Evolutionary conservation across 2,113 vertebrate genomes (phyloP), one percentile per base, ranked within the genome.

Genomic region (Takifugu flavidus): DNA sequence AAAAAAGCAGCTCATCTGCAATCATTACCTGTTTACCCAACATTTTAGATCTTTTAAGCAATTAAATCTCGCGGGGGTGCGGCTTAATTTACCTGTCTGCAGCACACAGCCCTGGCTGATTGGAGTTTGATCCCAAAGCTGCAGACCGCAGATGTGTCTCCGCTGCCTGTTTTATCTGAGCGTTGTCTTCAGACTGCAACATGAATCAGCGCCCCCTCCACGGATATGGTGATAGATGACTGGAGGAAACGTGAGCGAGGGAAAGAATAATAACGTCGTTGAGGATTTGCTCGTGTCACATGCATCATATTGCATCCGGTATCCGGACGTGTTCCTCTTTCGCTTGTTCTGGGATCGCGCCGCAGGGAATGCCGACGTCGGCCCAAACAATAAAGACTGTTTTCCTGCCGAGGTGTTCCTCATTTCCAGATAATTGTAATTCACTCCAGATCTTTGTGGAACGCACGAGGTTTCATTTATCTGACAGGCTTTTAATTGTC

Each of bases 1-100:
- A 49, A 15, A 54, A 46, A 53, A 29, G 2, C 50, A 34, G n/a
- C 70, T 64, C 49, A 13, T 31, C 52, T 3, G 5, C 8, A 29
- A 26, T 43, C 7, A 1, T 56, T 47, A 57, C 64, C 67, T 51
- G 71, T 73, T 71, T 53, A 70, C 70, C 70, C 60, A 73, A 56
- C 74, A 44, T 65, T 59, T 80, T 44, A 15, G 73, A 71, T 71
- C 74, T 59, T 55, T 56, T 76, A 77, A 75, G 71, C 64, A 55
- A 44, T 56, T 72, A 52, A 59, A 55, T 62, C 55, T 62, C 52
- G 11, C 6, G 25, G 51, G 71, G 14, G 31, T 20, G 20, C 1
- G 20, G 20, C 54, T 72, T 70, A 49, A 63, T 65, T 77, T 77
- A 76, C 77, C 65, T 80, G 68, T 63, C 67, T 26, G 62, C 70